Evolutionary conservation across 2,113 vertebrate genomes (phyloP).

Genomic region (Hydrolagus affinis): DNA sequence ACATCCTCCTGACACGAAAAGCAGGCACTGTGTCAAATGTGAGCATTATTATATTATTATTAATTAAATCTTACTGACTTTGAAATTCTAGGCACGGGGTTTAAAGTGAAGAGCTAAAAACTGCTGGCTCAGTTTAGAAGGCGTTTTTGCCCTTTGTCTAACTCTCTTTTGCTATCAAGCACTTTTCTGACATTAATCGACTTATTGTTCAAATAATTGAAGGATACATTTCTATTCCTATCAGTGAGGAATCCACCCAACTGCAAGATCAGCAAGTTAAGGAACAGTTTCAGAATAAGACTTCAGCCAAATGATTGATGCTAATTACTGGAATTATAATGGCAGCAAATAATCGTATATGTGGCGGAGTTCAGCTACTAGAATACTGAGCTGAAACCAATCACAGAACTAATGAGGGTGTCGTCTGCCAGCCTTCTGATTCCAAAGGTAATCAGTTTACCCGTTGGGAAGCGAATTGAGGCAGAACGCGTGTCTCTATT

Average conservation of each 20-base stretch:
- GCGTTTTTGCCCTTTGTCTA: too few species aligned
- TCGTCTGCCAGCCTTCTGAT: background rate
- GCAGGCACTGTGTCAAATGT: too few species aligned
- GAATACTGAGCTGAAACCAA: background rate
- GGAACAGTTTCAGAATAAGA: background rate
- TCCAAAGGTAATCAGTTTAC: background rate
- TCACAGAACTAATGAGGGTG: background rate
- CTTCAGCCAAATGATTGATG: conserved; percentile 4
- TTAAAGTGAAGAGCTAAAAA: too few species aligned
- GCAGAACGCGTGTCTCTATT: too few species aligned
- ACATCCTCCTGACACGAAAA: too few species aligned
- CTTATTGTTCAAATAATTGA: too few species aligned
- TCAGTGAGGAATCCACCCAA: conserved; percentile 2
- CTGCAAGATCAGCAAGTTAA: background rate
- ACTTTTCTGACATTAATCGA: too few species aligned
- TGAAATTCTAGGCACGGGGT: too few species aligned
- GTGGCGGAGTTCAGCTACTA: background rate
- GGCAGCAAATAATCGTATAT: background rate
- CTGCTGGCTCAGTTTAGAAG: too few species aligned
- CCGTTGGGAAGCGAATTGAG: background rate
- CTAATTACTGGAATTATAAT: background rate
- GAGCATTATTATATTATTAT: too few species aligned
- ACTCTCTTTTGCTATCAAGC: too few species aligned
- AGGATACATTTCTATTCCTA: background rate
- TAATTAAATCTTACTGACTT: too few species aligned